phyloP scores from a whole-genome alignment of 2,797 vertebrate genomes.

The Myotis findleyi region DNA sequence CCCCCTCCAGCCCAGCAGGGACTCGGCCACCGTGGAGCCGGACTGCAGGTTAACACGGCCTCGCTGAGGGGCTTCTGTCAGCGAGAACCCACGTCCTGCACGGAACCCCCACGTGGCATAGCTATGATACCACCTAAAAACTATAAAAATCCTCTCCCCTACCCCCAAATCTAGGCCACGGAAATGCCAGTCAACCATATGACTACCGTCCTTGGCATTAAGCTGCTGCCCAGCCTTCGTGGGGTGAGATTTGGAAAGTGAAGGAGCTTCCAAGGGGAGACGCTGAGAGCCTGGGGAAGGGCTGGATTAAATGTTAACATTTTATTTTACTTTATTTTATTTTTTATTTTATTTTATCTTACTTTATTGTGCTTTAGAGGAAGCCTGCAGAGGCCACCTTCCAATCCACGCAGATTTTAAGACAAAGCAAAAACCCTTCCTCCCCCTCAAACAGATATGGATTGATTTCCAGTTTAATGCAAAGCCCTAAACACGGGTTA shows the following conservation, averaged over 20 bases:
- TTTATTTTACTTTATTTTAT: background rate
- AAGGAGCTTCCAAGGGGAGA: background rate
- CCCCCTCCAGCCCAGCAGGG: background rate
- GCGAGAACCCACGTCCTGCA: fast-evolving
- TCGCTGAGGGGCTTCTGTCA: no score
- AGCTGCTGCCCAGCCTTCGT: background rate
- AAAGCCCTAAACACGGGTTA: no score
- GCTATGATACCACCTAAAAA: background rate
- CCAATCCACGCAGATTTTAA: background rate
- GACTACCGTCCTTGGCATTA: fast-evolving
- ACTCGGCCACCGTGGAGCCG: background rate
- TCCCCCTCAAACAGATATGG: background rate
- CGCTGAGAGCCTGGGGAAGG: background rate
- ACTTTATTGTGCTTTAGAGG: background rate
- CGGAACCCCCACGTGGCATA: fast-evolving
- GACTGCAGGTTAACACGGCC: no score
- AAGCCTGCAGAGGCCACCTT: background rate
- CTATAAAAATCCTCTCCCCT: no score
- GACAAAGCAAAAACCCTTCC: background rate
- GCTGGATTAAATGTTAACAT: background rate
- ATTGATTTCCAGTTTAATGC: background rate
- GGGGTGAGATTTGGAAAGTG: background rate
- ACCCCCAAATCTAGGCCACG: background rate
- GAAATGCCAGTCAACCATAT: background rate
- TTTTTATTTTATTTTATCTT: background rate